phyloP scores from a whole-genome alignment of 2,113 vertebrate genomes.

The Benitochromis conjunctus region DNA sequence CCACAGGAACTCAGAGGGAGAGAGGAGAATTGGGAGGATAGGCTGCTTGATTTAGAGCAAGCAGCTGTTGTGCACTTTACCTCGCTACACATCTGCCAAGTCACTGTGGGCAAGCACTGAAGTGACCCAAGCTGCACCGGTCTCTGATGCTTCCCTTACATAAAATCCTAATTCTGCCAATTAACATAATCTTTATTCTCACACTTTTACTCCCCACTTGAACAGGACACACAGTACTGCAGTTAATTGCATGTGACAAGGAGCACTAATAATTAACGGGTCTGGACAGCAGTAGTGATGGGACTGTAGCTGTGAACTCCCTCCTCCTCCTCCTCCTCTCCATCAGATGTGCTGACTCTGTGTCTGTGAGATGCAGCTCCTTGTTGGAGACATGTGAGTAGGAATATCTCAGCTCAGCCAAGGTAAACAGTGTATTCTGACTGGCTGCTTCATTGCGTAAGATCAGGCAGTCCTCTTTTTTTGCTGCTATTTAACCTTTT shows the following conservation, averaged over 20 bases:
- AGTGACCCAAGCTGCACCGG: constrained; percentile 40
- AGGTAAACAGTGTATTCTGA: not conserved
- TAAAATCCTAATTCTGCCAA: not conserved
- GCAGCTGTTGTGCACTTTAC: constrained; percentile 64
- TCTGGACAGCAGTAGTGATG: not conserved
- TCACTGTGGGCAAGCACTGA: constrained; percentile 47
- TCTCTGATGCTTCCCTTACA: not conserved
- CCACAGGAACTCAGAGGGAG: constrained; percentile 68
- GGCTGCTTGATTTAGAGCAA: constrained; percentile 63
- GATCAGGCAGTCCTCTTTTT: not conserved
- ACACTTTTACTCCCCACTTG: not conserved
- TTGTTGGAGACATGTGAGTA: not conserved
- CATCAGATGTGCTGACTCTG: constrained; percentile 9
- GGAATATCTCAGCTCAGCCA: not conserved
- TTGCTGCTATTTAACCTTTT: not conserved
- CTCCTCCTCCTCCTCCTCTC: not conserved
- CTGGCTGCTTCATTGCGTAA: not conserved
- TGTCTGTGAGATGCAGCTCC: not conserved
- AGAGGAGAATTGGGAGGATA: constrained; percentile 42
- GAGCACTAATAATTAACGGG: not conserved
- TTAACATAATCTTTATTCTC: not conserved
- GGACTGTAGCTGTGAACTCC: not conserved
- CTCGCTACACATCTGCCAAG: constrained; percentile 64
- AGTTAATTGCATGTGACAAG: not conserved
- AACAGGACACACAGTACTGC: not conserved